These are phyloP conservation scores for Agonopterix heracliana DNA, from an alignment of 2,888 invertebrate genomes.

Conservation along the genomic window DNA sequence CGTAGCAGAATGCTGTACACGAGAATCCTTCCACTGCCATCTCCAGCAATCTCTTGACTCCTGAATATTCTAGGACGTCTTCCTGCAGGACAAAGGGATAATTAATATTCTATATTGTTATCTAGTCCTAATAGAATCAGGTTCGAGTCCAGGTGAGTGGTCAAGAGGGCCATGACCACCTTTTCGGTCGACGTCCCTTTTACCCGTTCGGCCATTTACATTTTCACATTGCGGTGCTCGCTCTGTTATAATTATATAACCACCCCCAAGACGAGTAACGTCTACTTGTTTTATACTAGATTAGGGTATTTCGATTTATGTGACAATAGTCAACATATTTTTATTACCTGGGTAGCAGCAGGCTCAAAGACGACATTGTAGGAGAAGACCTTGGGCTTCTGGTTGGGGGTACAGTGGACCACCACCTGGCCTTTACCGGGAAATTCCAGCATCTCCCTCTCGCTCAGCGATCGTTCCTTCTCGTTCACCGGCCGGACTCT, in stretches of 20 bases:
- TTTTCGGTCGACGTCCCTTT: no score
- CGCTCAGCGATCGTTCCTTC: conserved; percentile 82
- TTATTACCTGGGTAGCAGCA: conserved; percentile 82
- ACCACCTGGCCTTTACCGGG: conserved; percentile 93
- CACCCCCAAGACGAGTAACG: no score
- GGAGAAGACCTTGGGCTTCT: conserved; percentile 91
- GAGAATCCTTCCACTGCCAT: conserved; percentile 97
- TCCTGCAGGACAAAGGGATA: conserved; percentile 34
- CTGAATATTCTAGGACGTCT: conserved; percentile 93
- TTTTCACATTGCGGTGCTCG: no score
- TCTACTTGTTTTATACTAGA: no score
- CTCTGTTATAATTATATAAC: no score
- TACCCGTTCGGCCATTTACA: no score
- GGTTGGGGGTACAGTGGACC: conserved; percentile 75
- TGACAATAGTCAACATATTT: no score
- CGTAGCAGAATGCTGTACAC: conserved; percentile 96
- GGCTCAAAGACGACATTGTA: conserved; percentile 97
- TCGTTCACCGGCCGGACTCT: conserved; percentile 90
- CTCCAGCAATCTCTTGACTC: conserved; percentile 91
- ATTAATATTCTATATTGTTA: no score
- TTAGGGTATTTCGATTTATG: no score
- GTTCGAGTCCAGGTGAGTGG: neutral
- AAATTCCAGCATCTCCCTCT: conserved; percentile 85
- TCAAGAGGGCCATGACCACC: no score
- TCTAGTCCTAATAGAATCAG: neutral